Evolutionary conservation across 1,140 invertebrate species (phyloP).

Genomic region (Archegozetes longisetosus): DNA sequence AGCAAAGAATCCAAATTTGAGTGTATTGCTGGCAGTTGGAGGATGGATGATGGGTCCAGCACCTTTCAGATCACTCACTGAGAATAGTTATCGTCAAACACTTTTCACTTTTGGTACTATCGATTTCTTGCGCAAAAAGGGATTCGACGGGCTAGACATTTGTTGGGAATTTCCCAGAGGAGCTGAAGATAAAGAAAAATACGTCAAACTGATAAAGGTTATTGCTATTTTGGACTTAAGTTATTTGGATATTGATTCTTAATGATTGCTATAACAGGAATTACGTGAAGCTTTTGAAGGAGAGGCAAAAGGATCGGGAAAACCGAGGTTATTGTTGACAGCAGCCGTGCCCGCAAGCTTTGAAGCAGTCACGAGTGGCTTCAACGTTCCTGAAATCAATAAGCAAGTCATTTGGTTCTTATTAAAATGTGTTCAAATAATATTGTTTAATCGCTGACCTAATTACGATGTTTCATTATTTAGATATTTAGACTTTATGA

Average conservation of each 20-base stretch:
- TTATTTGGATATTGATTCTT: conserved; percentile 1
- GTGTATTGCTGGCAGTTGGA: conserved; percentile 76
- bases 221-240: conserved; percentile 4
- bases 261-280: conserved; percentile 42
- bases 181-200: conserved; percentile 46
- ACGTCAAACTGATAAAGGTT: conserved; percentile 27
- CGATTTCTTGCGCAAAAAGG: conserved; percentile 72
- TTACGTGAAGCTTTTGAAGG: conserved; percentile 74
- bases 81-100: conserved; percentile 65
- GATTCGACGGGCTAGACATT: conserved; percentile 88
- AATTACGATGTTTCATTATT: neutral
- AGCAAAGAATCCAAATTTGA: conserved; percentile 73
- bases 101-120: conserved; percentile 87
- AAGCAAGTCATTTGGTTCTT: conserved; percentile 49
- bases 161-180: conserved; percentile 92
- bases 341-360: conserved; percentile 82
- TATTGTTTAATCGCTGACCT: neutral
- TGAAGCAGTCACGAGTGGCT: conserved; percentile 75
- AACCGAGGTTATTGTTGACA: conserved; percentile 62
- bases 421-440: conserved; percentile 1
- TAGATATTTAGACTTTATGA: conserved; percentile 30
- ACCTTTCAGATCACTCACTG: conserved; percentile 63
- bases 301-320: conserved; percentile 51
- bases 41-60: conserved; percentile 86
- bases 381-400: conserved; percentile 75